Percentiles rank a stretch among this genome's conserved stretches.
phyloP scores from a whole-genome alignment of 2,888 invertebrate genomes.

The Acronicta aceris region DNA sequence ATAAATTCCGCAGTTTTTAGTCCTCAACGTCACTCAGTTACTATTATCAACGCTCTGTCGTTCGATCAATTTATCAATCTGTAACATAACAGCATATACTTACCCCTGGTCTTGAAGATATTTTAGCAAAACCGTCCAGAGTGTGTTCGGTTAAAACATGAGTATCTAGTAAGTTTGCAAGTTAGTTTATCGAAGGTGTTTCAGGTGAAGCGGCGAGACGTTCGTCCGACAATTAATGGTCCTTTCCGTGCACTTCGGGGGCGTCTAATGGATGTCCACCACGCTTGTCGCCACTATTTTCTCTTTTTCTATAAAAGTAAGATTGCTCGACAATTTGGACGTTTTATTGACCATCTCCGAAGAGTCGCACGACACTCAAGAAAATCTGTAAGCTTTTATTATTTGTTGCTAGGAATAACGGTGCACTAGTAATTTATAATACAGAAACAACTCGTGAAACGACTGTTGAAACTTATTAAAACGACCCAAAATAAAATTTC shows the following conservation, averaged over 20 bases:
- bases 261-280: constrained; percentile 65
- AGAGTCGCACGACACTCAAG: constrained; percentile 21
- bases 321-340: constrained; percentile 34
- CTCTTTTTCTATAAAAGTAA: constrained; percentile 44
- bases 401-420: constrained; percentile 20
- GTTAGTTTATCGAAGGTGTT: constrained; percentile 50
- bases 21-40: no score
- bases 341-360: constrained; percentile 23
- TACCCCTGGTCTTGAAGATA: neutral
- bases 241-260: constrained; percentile 61
- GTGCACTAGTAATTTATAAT: constrained; percentile 28
- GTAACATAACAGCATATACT: no score
- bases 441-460: constrained; percentile 17
- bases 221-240: constrained; percentile 65
- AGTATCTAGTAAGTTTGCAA: constrained; percentile 44
- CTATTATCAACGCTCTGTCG: no score
- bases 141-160: constrained; percentile 29
- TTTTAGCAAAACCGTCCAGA: constrained; percentile 3
- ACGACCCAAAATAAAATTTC: constrained; percentile 36
- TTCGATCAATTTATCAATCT: no score
- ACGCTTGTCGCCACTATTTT: constrained; percentile 52
- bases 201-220: constrained; percentile 56
- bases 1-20: no score
- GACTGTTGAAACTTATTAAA: constrained; percentile 36
- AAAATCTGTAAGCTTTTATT: constrained; percentile 17